Evolutionary conservation across 2,888 invertebrate genomes (phyloP), one percentile per base, ranked within the genome.

Genomic region (Eustalomyia histrio): DNA sequence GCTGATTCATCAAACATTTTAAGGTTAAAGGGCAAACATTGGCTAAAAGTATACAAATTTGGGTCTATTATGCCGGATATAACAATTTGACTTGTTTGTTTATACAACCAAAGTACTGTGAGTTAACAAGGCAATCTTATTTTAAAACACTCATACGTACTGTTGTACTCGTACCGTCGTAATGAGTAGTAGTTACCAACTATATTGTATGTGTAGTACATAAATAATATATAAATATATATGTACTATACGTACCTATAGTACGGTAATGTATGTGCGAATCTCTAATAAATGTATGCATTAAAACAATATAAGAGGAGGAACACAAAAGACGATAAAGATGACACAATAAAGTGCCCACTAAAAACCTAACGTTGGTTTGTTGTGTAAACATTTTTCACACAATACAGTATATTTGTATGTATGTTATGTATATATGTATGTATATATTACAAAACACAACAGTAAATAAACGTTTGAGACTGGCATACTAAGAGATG

Each of bases 121-220:
- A 16, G 33, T 16, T 35, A 29, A 35, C 61, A 60, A 75, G 61
- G 24, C 50, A 57, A 67, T 68, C 61, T 72, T 39, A 16, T 50
- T 29, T 4, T 29, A 29, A 4, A 63, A 63, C 35, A 47, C 68
- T 69, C 55, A 81, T 81, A 81, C 76, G 76, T 76, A 74, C 74
- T 69, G 69, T 69, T 75, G 69, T 65, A 64, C 74, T n/a, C n/a
- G n/a, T n/a, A n/a, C n/a, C n/a, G n/a, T n/a, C 74, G 61, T 50
- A 55, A 79, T 47, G 60, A 72, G 67, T 63, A 67, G 18, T 50
- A 67, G 12, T 24, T 21, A 21, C 21, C 4, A 21, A 4, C 4
- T 21, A 21, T 21, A 21, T 21, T 21, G 21, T 21, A 21, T 21
- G 4, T 52, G 43, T 47, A 47, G 43, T n/a, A 47, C 43, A 47